These are phyloP conservation scores for Upupa epops DNA, from an alignment of 2,113 vertebrate species.

Conservation along the genomic window DNA sequence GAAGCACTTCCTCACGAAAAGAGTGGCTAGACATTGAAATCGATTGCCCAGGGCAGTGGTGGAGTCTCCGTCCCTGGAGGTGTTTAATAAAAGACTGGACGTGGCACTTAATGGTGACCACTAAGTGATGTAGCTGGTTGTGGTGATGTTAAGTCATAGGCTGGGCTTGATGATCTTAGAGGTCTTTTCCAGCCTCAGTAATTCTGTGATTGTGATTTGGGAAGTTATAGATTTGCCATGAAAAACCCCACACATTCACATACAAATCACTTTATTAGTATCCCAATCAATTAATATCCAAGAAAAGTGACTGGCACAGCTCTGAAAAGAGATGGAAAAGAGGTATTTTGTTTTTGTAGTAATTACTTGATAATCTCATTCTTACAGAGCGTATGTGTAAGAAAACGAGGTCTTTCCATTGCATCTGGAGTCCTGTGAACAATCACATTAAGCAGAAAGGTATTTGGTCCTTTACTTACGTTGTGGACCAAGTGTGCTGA, in stretches of 20 bases:
- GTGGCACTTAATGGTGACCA: no score
- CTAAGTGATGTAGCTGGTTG: no score
- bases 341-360: background rate
- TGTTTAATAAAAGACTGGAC: no score
- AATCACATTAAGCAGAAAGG: background rate
- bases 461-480: background rate
- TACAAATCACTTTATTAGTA: background rate
- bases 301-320: background rate
- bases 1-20: no score
- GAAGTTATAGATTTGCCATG: background rate
- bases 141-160: no score
- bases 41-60: no score
- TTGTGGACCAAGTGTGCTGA: background rate
- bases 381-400: background rate
- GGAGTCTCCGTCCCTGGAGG: no score
- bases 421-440: constrained; percentile 1
- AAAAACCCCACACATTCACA: background rate
- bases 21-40: no score
- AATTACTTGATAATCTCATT: constrained; percentile 21
- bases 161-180: no score
- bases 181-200: no score
- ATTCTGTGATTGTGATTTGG: no score
- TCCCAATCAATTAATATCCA: background rate
- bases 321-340: background rate
- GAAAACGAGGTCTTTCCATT: background rate